Conservation (phyloP, 2,888 invertebrate genomes). For the Polylopha cassiicola region DNA sequence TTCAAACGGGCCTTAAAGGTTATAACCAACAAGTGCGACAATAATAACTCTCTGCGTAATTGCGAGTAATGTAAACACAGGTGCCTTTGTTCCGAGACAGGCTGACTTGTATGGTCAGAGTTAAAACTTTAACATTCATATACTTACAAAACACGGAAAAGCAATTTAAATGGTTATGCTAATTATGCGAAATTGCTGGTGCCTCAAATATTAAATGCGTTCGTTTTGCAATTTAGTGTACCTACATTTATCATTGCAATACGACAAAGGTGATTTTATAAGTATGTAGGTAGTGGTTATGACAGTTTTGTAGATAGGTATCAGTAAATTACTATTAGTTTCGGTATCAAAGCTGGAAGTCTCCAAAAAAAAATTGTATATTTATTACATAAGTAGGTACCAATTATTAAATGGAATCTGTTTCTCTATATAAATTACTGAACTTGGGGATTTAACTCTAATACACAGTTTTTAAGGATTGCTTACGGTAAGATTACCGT, state of each 20-base stretch:
- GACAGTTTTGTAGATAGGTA: no score
- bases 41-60: constrained; percentile 11
- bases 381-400: no score
- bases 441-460: no score
- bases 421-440: no score
- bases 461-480: no score
- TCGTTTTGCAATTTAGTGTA: constrained; percentile 3
- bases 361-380: no score
- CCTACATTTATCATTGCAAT: constrained; percentile 6
- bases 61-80: constrained; percentile 11
- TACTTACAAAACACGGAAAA: constrained; percentile 38
- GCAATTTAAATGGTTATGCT: constrained; percentile 42
- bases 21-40: constrained; percentile 2
- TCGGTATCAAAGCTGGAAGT: no score
- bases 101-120: constrained; percentile 15
- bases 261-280: no score
- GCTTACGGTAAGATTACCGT: no score
- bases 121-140: constrained; percentile 19
- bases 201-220: constrained; percentile 15
- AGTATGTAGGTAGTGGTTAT: no score
- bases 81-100: constrained; percentile 17
- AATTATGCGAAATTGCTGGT: constrained; percentile 38
- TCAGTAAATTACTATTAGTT: no score
- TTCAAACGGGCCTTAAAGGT: constrained; percentile 2
- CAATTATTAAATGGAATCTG: no score